Percentiles rank a stretch among this genome's conserved stretches.
Evolutionary conservation across 2,113 vertebrate genomes (phyloP).

Genomic region (Phylloscopus trochiloides): DNA sequence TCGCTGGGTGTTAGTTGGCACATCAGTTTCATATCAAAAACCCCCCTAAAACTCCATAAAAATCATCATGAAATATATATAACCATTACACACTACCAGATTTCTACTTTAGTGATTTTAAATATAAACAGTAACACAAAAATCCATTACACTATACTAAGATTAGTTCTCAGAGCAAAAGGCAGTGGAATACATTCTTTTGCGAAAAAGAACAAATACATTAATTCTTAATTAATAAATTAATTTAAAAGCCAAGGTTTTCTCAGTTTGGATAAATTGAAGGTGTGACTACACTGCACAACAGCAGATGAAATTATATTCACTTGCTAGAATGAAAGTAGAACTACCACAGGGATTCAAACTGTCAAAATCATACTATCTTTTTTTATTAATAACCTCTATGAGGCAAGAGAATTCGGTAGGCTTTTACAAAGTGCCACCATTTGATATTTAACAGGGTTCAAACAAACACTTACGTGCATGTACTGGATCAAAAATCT

Average conservation of each 20-base stretch:
- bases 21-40: not conserved
- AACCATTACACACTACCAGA: not conserved
- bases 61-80: not conserved
- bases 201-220: not conserved
- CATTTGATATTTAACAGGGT: not conserved
- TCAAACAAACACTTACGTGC: not conserved
- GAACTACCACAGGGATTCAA: not conserved
- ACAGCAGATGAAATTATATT: not conserved
- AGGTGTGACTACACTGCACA: not conserved
- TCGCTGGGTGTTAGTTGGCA: not conserved
- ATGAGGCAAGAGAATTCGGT: fast-evolving
- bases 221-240: not conserved
- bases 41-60: not conserved
- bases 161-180: not conserved
- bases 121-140: not conserved
- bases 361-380: not conserved
- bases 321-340: not conserved
- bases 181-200: not conserved
- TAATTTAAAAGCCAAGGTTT: not conserved
- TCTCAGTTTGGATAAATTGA: not conserved
- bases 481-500: not conserved
- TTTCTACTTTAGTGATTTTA: not conserved
- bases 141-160: not conserved
- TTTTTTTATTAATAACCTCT: not conserved
- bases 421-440: not conserved